These are phyloP conservation scores for Psilopogon haemacephalus DNA, from an alignment of 2,113 vertebrate genomes.

Conservation along the genomic window DNA sequence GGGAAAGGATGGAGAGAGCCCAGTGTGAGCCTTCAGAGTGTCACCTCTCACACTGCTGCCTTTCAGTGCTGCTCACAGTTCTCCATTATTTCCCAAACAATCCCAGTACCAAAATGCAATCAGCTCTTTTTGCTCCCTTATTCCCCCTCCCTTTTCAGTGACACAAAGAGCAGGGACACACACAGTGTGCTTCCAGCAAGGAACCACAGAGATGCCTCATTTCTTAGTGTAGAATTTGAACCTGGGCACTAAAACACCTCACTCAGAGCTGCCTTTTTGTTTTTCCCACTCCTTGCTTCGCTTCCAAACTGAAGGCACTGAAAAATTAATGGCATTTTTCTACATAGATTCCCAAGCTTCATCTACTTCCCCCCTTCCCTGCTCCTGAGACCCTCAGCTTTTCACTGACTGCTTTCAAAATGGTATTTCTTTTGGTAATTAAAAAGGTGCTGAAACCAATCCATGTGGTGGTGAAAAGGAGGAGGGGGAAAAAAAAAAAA, in stretches of 20 bases:
- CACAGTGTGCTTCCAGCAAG: neutral
- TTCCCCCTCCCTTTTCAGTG: neutral
- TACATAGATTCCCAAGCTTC: neutral
- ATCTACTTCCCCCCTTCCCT: neutral
- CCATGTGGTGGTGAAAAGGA: conserved; percentile 24
- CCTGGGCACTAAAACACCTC: neutral
- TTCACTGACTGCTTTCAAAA: neutral
- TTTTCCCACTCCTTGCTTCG: neutral
- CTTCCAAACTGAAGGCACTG: conserved; percentile 10
- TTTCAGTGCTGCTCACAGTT: neutral
- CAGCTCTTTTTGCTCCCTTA: neutral
- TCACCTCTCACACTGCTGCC: neutral
- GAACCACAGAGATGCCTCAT: neutral
- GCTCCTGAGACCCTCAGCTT: neutral
- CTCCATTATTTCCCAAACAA: neutral
- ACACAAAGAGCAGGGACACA: neutral
- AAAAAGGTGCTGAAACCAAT: conserved; percentile 31
- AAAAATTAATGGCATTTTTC: conserved; percentile 45
- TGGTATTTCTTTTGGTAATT: conserved; percentile 16
- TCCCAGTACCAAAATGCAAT: neutral
- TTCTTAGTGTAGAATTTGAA: neutral
- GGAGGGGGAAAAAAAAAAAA: too few species aligned
- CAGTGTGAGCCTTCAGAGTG: neutral
- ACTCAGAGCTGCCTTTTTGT: neutral
- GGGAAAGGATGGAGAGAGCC: neutral